These are phyloP conservation scores for Xanthorhoe designata DNA, from an alignment of 2,888 invertebrate genomes.

Conservation along the genomic window DNA sequence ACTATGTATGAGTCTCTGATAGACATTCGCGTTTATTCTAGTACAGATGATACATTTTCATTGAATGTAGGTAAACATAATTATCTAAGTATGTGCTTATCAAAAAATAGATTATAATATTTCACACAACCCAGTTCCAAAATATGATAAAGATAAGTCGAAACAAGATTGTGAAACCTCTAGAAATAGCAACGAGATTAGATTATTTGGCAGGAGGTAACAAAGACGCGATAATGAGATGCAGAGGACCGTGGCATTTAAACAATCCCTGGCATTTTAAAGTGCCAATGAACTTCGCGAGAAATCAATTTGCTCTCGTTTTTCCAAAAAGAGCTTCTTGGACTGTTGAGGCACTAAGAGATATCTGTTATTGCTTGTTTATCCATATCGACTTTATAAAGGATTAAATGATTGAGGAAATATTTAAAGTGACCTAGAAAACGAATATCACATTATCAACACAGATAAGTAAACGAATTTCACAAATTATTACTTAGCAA, in stretches of 20 bases:
- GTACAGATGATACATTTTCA: neutral
- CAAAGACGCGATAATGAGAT: constrained; percentile 20
- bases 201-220: constrained; percentile 19
- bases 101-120: neutral
- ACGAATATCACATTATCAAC: neutral
- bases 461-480: neutral
- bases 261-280: constrained; percentile 18
- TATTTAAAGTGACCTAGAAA: neutral
- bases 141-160: constrained; percentile 34
- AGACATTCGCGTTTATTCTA: neutral
- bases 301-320: constrained; percentile 20
- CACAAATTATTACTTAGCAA: neutral
- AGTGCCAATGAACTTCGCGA: constrained; percentile 42
- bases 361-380: neutral
- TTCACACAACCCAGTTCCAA: constrained; percentile 31
- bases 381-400: neutral
- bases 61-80: neutral
- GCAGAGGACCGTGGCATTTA: constrained; percentile 27
- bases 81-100: neutral
- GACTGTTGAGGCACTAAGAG: neutral
- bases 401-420: neutral
- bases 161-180: constrained; percentile 29
- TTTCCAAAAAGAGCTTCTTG: constrained; percentile 6
- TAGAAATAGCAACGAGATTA: constrained; percentile 32
- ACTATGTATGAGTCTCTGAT: neutral